Conservation (phyloP, 2,888 invertebrate species). For the Thymelicus sylvestris region DNA sequence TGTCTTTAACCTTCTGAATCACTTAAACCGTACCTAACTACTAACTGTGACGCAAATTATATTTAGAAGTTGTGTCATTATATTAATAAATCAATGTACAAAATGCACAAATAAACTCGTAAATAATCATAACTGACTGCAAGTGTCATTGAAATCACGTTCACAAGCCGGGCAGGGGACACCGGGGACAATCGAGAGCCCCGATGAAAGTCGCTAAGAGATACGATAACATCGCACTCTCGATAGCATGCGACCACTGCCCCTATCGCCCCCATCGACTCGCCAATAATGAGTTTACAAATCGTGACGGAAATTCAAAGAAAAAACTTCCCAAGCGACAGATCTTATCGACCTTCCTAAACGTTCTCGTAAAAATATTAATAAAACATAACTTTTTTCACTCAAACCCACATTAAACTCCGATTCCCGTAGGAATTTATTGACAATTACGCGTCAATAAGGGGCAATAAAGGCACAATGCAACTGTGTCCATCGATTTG, state of each 20-base stretch:
- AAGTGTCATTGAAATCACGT: conserved; percentile 73
- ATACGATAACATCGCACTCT: conserved; percentile 75
- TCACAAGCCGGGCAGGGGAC: conserved; percentile 65
- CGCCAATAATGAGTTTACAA: conserved; percentile 82
- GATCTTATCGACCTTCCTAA: conserved; percentile 81
- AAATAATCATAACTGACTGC: conserved; percentile 70
- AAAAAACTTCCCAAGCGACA: conserved; percentile 82
- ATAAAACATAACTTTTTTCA: conserved; percentile 84
- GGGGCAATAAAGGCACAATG: conserved; percentile 83
- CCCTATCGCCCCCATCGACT: conserved; percentile 82
- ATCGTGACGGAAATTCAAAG: conserved; percentile 85
- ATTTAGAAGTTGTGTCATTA: conserved; percentile 37
- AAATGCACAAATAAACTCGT: conserved; percentile 50
- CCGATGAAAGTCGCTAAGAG: conserved; percentile 82
- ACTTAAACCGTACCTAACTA: background rate
- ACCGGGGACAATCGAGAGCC: conserved; percentile 68
- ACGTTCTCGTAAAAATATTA: conserved; percentile 85
- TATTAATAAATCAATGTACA: conserved; percentile 49
- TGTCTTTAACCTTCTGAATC: background rate
- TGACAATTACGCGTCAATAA: conserved; percentile 84
- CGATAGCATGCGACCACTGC: conserved; percentile 78
- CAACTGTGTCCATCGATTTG: conserved; percentile 82
- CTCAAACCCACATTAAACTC: conserved; percentile 84
- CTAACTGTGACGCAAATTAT: background rate
- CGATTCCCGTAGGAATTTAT: conserved; percentile 83